Conservation (phyloP, 2,113 vertebrate genomes). For the Plectropomus leopardus region DNA sequence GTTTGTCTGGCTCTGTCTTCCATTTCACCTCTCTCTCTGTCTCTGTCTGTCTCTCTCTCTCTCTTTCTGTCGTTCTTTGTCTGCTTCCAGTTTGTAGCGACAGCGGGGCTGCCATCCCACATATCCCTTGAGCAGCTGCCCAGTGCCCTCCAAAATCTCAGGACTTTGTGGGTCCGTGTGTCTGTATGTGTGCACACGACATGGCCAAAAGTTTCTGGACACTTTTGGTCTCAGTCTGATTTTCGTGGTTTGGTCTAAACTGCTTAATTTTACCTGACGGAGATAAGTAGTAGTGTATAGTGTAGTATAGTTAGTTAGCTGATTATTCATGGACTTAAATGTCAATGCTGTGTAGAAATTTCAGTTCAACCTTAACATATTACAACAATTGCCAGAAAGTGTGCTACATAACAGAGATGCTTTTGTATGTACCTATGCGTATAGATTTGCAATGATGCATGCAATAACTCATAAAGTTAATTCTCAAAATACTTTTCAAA, state of each 20-base stretch:
- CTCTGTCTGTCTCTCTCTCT: not conserved
- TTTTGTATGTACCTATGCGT: not conserved
- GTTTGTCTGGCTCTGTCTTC: not conserved
- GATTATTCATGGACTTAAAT: not conserved
- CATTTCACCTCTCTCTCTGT: not conserved
- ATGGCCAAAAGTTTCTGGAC: not conserved
- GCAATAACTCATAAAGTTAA: no score
- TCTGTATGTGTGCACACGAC: not conserved
- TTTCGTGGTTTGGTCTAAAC: not conserved
- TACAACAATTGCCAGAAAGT: not conserved
- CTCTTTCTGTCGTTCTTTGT: not conserved
- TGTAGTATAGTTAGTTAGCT: not conserved
- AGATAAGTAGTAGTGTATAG: not conserved
- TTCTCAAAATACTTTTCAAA: not conserved
- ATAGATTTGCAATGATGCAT: no score
- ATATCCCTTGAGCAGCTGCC: constrained; percentile 52
- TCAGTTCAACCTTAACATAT: no score
- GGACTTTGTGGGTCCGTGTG: not conserved
- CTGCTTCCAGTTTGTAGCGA: constrained; percentile 28
- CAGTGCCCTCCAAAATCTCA: constrained; percentile 42
- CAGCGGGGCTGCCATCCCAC: constrained; percentile 52
- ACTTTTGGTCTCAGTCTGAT: not conserved
- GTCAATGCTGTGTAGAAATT: no score
- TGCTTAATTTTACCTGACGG: not conserved
- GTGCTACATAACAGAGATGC: not conserved